Evolutionary conservation across 37 sponge, comb jelly and placozoan species (phyloP), one percentile per base, ranked within the genome.

Genomic region (Oopsacas minuta): DNA sequence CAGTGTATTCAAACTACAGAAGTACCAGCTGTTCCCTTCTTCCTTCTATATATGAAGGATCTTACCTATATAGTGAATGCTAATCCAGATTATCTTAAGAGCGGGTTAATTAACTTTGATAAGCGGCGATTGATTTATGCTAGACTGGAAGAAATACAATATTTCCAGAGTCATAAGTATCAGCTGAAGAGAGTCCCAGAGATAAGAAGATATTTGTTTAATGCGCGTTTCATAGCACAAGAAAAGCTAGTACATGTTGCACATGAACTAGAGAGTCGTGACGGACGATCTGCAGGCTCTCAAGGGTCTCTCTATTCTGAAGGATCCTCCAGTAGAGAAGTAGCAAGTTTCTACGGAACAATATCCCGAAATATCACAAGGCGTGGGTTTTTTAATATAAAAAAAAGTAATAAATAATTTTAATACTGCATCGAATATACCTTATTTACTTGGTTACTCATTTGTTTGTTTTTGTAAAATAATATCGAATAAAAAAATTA

Each of bases 71-170:
- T 93, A 35, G 88, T 84, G 36, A 94, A 95, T 36, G 93, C 90
- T 35, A 95, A 95, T 81, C 95, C 95, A 0, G 95, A 95, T 85
- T 95, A 89, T 85, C 83, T 98, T 30, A 84, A 85, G 39, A 91
- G 93, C 0, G 97, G 97, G 0, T 89, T 95, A 30, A 89, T 98
- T 84, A 98, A 98, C 85, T 53, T 94, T 15, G 86, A 88, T 81
- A 98, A 98, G 87, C 81, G 99, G 36, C 52, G 92, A 37, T 92
- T 91, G 90, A 89, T 98, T 7, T 90, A 89, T 82, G 52, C 51
- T 37, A 85, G 81, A 42, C 30, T 87, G 52, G 90, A 84, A 61
- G 90, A 61, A 12, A 61, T 61, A 61, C 75, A 61, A 34, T 61
- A 61, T 61, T 61, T 61, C 75, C 75, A 61, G 75, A 61, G 75